Evolutionary conservation across 1,140 invertebrate genomes (phyloP).

Genomic region (Drosophila navojoa): DNA sequence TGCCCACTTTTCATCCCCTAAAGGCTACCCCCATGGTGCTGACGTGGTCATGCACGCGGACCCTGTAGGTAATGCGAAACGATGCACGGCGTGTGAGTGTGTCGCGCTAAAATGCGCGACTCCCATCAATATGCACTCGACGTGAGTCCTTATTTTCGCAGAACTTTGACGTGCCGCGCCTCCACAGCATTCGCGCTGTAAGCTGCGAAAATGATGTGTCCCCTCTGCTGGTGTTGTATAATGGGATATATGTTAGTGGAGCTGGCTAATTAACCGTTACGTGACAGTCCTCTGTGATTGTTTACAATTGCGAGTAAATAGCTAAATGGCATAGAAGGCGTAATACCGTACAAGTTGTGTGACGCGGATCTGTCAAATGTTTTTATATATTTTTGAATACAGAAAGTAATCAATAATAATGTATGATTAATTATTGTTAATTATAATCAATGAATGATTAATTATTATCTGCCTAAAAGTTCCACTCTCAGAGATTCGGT

Average conservation of each 20-base stretch:
- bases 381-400: too few species aligned
- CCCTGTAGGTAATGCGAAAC: conserved; percentile 2
- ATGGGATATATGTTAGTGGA: conserved; percentile 11
- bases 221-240: conserved; percentile 13
- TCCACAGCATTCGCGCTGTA: not conserved
- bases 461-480: too few species aligned
- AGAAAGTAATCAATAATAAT: too few species aligned
- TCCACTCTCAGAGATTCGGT: too few species aligned
- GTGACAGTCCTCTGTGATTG: too few species aligned
- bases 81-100: not conserved
- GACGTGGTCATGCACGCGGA: conserved; percentile 18
- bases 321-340: too few species aligned
- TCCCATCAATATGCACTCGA: conserved; percentile 21
- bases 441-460: too few species aligned
- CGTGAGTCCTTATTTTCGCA: conserved; percentile 19
- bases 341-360: too few species aligned
- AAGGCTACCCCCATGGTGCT: not conserved
- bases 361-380: too few species aligned
- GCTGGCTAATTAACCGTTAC: not conserved
- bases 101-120: conserved; percentile 20
- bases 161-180: conserved; percentile 11
- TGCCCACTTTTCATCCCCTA: conserved; percentile 32
- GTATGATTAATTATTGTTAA: too few species aligned
- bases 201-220: conserved; percentile 5
- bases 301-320: too few species aligned